Evolutionary conservation across 2,888 invertebrate genomes (phyloP).

Genomic region (Arge pagana): DNA sequence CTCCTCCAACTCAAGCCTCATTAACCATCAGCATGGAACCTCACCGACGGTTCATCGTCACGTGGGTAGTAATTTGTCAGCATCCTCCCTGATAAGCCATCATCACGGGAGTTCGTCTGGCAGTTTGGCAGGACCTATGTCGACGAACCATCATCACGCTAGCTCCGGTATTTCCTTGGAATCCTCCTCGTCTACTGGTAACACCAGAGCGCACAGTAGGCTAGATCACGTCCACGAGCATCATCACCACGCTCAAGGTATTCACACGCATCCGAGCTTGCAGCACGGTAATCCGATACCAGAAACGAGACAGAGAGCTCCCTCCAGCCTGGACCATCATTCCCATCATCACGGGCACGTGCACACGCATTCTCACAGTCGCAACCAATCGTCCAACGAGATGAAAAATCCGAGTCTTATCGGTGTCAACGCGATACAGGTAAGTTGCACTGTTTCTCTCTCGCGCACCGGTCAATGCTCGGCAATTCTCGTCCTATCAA

Average conservation of each 20-base stretch:
- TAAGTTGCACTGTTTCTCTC: no score
- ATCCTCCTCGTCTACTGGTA: conserved; percentile 45
- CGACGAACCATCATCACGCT: conserved; percentile 39
- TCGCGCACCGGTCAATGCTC: not conserved
- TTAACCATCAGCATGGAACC: conserved; percentile 38
- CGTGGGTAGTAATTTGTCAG: conserved; percentile 34
- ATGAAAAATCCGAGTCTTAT: conserved; percentile 44
- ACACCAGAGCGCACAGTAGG: conserved; percentile 44
- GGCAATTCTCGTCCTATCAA: no score
- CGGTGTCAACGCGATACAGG: conserved; percentile 48
- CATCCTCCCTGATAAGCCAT: conserved; percentile 40
- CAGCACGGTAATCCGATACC: conserved; percentile 24
- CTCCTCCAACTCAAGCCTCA: conserved; percentile 44
- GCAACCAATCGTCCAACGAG: conserved; percentile 35
- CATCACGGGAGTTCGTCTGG: conserved; percentile 44
- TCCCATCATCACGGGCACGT: conserved; percentile 35
- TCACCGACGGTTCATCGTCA: conserved; percentile 34
- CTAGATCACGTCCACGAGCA: conserved; percentile 47
- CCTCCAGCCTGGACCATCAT: conserved; percentile 22
- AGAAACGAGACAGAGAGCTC: conserved; percentile 35
- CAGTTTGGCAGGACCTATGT: conserved; percentile 34
- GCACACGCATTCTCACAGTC: conserved; percentile 19
- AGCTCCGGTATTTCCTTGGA: conserved; percentile 49
- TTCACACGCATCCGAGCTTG: conserved; percentile 29
- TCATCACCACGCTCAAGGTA: conserved; percentile 38